A percentile compares a stretch with the other conserved stretches of the same genome.
phyloP scores from a whole-genome alignment of 2,888 invertebrate species.

The Elegia similella region DNA sequence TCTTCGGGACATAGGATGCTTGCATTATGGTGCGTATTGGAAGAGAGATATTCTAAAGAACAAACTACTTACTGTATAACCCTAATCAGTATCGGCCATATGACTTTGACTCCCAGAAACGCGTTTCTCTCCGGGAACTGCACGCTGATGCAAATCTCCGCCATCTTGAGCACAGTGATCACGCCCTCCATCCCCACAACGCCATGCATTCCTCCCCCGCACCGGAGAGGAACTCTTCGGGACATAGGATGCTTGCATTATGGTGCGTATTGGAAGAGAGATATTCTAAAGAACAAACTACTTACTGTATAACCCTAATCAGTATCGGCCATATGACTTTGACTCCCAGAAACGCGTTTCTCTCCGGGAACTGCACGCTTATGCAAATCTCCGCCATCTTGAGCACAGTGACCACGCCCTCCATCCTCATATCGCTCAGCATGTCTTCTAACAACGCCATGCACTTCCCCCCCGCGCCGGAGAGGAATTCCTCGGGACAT shows the following conservation, averaged over 20 bases:
- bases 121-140: slow-evolving; percentile 88
- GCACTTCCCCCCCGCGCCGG: slow-evolving; percentile 86
- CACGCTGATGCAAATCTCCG: slow-evolving; percentile 86
- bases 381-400: slow-evolving; percentile 85
- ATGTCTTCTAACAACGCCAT: slow-evolving; percentile 86
- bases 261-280: too few relatives aligned
- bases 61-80: slow-evolving; percentile 70
- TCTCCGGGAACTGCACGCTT: slow-evolving; percentile 86
- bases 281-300: slow-evolving; percentile 25
- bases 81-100: slow-evolving; percentile 71
- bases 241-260: slow-evolving; percentile 91
- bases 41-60: too few relatives aligned
- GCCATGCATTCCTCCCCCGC: slow-evolving; percentile 87
- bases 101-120: slow-evolving; percentile 82
- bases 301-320: slow-evolving; percentile 67
- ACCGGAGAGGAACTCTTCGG: slow-evolving; percentile 87
- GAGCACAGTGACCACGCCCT: slow-evolving; percentile 84
- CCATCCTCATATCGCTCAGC: slow-evolving; percentile 87
- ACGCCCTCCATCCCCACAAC: slow-evolving; percentile 80
- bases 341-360: slow-evolving; percentile 86
- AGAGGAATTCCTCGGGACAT: slow-evolving; percentile 89
- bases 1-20: too few relatives aligned
- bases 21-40: too few relatives aligned
- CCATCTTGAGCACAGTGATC: slow-evolving; percentile 85
- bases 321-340: slow-evolving; percentile 75